Conservation (phyloP, 1,140 invertebrate species). For the Drosophila tani region DNA sequence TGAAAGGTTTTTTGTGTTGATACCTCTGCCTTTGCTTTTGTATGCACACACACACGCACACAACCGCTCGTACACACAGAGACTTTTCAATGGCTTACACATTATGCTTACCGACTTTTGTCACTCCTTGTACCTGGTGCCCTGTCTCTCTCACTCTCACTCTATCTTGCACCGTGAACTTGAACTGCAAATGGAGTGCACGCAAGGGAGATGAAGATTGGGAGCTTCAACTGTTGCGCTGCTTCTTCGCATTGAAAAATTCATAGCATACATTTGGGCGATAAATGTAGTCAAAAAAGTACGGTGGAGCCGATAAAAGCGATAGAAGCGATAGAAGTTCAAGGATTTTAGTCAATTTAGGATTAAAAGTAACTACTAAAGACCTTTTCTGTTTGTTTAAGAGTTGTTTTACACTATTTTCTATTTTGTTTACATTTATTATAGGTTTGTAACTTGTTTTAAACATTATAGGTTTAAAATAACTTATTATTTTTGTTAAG, state of each 20-base stretch:
- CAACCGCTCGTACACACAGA: not conserved
- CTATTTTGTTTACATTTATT: too few relatives aligned
- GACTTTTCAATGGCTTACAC: constrained; percentile 5
- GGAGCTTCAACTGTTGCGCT: constrained; percentile 32
- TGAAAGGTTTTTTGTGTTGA: constrained; percentile 75
- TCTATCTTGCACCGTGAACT: not conserved
- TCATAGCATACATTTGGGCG: constrained; percentile 32
- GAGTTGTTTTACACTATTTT: too few relatives aligned
- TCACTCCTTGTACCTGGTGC: not conserved
- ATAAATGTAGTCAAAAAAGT: not conserved
- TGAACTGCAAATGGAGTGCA: constrained; percentile 16
- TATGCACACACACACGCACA: constrained; percentile 6
- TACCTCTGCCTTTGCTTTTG: constrained; percentile 43
- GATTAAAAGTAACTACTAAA: not conserved
- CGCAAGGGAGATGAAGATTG: not conserved
- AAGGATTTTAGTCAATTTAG: not conserved
- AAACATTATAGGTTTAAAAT: too few relatives aligned
- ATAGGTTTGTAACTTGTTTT: too few relatives aligned
- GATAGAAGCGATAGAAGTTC: not conserved
- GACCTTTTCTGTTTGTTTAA: not conserved
- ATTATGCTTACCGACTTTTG: constrained; percentile 32
- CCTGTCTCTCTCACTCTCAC: not conserved
- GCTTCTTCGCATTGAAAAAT: constrained; percentile 16
- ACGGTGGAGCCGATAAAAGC: not conserved
- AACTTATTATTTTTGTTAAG: too few relatives aligned